These are phyloP conservation scores for Alligator sinensis DNA, from an alignment of 2,113 vertebrate genomes.

Conservation along the genomic window DNA sequence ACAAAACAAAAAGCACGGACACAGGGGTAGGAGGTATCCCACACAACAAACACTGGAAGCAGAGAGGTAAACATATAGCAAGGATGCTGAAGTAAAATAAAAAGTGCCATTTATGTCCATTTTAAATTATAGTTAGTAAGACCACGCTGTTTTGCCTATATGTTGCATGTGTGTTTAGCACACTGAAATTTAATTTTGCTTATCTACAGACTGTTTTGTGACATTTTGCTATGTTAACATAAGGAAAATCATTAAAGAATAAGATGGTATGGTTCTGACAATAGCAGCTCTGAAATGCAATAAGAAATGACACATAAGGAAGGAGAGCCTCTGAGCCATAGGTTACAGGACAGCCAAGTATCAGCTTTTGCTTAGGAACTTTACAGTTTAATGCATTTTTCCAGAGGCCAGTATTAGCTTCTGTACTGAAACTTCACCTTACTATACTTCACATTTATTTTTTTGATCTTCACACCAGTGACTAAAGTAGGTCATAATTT, in stretches of 20 bases:
- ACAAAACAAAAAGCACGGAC: no score
- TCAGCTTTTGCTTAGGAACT: neutral
- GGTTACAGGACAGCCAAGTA: neutral
- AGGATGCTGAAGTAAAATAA: neutral
- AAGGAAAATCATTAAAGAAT: neutral
- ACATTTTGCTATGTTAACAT: neutral
- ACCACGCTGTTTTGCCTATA: no score
- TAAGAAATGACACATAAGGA: neutral
- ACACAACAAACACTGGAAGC: neutral
- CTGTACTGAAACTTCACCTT: neutral
- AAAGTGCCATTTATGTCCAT: neutral
- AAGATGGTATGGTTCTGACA: neutral
- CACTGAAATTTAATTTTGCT: neutral
- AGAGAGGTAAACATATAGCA: neutral
- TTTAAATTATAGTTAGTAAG: neutral
- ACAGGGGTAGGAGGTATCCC: no score
- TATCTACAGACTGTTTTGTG: neutral
- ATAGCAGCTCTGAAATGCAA: neutral
- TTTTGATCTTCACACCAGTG: neutral
- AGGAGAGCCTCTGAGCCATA: neutral
- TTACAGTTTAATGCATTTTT: neutral
- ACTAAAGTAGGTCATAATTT: slow-evolving; percentile 25
- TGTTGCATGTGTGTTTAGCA: neutral
- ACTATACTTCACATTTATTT: neutral
- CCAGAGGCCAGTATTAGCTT: neutral